These are phyloP conservation scores for Pitta sordida DNA, from an alignment of 2,113 vertebrate genomes.

Conservation along the genomic window DNA sequence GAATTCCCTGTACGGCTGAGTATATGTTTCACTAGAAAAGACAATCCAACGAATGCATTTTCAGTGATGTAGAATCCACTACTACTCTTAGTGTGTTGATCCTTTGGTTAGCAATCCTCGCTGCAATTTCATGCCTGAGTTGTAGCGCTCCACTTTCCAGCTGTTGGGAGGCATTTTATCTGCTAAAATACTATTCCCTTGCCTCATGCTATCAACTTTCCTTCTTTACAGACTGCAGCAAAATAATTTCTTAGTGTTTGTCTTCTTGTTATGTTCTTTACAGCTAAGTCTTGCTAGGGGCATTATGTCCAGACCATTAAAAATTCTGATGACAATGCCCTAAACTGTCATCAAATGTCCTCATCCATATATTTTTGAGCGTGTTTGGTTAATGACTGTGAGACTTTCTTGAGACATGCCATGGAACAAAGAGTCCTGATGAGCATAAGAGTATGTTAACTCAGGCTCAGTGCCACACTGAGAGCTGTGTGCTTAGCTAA, in stretches of 20 bases:
- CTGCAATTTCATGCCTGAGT: conserved; percentile 32
- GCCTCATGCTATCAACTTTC: not conserved
- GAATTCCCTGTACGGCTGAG: conserved; percentile 24
- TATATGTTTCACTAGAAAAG: conserved; percentile 1
- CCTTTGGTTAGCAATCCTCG: not conserved
- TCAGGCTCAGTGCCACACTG: conserved; percentile 37
- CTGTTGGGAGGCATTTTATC: conserved; percentile 29
- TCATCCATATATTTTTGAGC: not conserved
- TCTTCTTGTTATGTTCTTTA: not conserved
- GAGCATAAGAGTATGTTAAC: not conserved
- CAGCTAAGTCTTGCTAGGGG: not conserved
- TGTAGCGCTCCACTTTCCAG: not conserved
- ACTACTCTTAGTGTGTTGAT: not conserved
- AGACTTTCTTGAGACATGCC: not conserved
- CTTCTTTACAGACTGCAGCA: not conserved
- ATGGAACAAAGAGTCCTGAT: not conserved
- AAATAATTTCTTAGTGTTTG: not conserved
- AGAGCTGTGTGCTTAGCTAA: conserved; percentile 31
- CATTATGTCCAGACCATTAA: not conserved
- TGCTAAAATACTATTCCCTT: conserved; percentile 11
- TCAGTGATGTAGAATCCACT: not conserved
- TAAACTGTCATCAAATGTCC: not conserved
- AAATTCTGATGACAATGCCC: not conserved
- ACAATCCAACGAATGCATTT: conserved; percentile 14
- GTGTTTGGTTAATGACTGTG: not conserved